These are phyloP conservation scores for Dorcus hopei DNA, from an alignment of 2,888 invertebrate species.

Conservation along the genomic window DNA sequence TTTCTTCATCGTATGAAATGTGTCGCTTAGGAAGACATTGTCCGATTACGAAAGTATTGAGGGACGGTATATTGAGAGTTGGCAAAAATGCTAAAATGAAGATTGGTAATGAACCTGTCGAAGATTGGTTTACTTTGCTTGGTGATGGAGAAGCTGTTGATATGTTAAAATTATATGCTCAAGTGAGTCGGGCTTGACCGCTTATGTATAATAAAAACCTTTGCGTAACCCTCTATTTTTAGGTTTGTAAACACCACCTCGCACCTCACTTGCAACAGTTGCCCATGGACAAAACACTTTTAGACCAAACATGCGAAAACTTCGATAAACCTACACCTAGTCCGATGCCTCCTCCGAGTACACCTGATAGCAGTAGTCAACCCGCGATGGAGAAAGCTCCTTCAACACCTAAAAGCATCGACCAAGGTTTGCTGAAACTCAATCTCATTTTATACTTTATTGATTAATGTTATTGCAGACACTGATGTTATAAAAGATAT, in stretches of 20 bases:
- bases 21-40: slow-evolving; percentile 91
- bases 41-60: slow-evolving; percentile 77
- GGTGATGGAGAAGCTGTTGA: slow-evolving; percentile 79
- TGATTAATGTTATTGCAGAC: slow-evolving; percentile 1
- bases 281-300: slow-evolving; percentile 68
- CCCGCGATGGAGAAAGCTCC: slow-evolving; percentile 50
- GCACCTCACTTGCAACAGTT: slow-evolving; percentile 74
- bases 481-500: slow-evolving; percentile 26
- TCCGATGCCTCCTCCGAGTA: slow-evolving; percentile 56
- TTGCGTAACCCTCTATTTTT: slow-evolving; percentile 16
- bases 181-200: slow-evolving; percentile 48
- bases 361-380: slow-evolving; percentile 35
- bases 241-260: slow-evolving; percentile 70
- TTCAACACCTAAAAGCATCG: slow-evolving; percentile 53
- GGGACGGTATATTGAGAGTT: slow-evolving; percentile 86
- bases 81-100: slow-evolving; percentile 64
- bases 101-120: slow-evolving; percentile 62
- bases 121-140: slow-evolving; percentile 86
- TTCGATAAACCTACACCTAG: slow-evolving; percentile 47
- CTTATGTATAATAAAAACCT: neutral
- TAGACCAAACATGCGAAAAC: slow-evolving; percentile 64
- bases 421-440: slow-evolving; percentile 31
- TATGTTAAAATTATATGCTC: slow-evolving; percentile 83
- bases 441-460: neutral
- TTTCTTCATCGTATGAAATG: slow-evolving; percentile 91